These are phyloP conservation scores for Holotrichia oblita DNA, from an alignment of 1,140 invertebrate species.

Conservation along the genomic window DNA sequence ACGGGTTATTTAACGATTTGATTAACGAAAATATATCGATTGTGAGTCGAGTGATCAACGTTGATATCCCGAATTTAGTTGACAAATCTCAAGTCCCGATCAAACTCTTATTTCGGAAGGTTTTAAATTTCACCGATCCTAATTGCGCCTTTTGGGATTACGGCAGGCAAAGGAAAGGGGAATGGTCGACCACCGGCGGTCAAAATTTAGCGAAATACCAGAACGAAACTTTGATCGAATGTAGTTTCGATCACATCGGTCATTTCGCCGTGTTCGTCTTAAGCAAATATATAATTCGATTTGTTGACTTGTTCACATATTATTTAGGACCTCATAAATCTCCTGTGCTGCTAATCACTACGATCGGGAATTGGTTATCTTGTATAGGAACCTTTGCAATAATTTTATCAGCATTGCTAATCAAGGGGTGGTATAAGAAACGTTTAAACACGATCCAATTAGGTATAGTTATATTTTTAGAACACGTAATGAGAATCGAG, in stretches of 20 bases:
- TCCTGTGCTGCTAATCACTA: slow-evolving; percentile 66
- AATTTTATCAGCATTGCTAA: slow-evolving; percentile 66
- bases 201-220: slow-evolving; percentile 51
- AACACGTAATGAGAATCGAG: slow-evolving; percentile 66
- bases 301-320: slow-evolving; percentile 49
- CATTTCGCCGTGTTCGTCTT: slow-evolving; percentile 68
- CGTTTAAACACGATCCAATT: slow-evolving; percentile 68
- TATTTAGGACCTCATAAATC: not conserved
- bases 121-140: slow-evolving; percentile 42
- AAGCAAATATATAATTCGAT: slow-evolving; percentile 38
- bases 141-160: slow-evolving; percentile 71
- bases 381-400: slow-evolving; percentile 67
- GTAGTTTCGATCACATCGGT: slow-evolving; percentile 68
- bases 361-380: slow-evolving; percentile 68
- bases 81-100: not conserved
- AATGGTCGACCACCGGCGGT: slow-evolving; percentile 60
- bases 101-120: not conserved
- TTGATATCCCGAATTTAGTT: not conserved
- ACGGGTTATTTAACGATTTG: slow-evolving; percentile 31
- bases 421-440: slow-evolving; percentile 68
- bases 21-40: not conserved
- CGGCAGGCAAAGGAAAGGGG: slow-evolving; percentile 50
- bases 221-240: slow-evolving; percentile 59
- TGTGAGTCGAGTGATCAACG: not conserved
- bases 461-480: slow-evolving; percentile 66